phyloP scores from a whole-genome alignment of 2,113 vertebrate species.

The Ibidorhyncha struthersii region DNA sequence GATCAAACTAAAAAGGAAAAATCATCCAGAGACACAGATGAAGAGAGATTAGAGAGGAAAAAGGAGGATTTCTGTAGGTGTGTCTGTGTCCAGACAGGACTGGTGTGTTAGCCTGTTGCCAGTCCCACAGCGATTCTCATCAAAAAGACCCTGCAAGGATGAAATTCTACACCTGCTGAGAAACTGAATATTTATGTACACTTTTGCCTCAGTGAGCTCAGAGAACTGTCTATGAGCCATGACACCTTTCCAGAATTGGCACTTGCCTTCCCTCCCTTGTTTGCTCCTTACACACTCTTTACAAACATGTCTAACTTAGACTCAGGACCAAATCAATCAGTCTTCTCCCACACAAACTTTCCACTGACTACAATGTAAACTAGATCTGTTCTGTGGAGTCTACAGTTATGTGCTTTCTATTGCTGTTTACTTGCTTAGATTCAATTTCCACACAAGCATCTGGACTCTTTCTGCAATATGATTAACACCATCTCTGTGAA shows the following conservation, averaged over 20 bases:
- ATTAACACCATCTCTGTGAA: background rate
- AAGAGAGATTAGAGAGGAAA: background rate
- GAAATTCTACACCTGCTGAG: conserved; percentile 1
- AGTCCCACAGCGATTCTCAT: background rate
- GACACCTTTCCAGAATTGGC: background rate
- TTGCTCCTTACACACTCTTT: fast-evolving
- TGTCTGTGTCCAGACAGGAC: background rate
- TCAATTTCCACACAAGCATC: background rate
- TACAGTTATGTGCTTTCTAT: background rate
- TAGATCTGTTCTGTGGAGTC: background rate
- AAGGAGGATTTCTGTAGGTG: background rate
- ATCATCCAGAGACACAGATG: background rate
- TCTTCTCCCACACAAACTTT: background rate
- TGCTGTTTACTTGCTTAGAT: background rate
- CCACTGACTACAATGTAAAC: background rate
- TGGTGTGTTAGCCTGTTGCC: background rate
- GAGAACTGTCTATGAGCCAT: background rate
- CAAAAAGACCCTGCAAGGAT: background rate
- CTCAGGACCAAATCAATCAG: background rate
- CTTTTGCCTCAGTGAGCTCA: background rate
- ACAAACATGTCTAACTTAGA: background rate
- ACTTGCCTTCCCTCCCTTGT: background rate
- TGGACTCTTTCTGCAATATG: background rate
- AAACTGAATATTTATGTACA: background rate
- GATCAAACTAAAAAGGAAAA: background rate